Evolutionary conservation across 1,140 invertebrate species (phyloP).

Genomic region (Ceratosolen solmsi): DNA sequence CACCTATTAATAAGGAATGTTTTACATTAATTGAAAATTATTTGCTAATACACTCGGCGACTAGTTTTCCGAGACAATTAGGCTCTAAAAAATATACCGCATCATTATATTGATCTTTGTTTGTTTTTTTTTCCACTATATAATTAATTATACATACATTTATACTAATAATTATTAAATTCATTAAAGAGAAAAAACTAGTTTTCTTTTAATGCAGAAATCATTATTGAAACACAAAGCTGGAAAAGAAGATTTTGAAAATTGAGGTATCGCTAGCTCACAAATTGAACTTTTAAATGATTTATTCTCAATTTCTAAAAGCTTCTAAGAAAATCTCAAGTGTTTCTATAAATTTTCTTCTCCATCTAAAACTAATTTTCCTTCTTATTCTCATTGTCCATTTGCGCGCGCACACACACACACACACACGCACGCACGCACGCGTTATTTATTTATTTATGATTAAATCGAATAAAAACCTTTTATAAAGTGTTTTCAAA

Average conservation of each 20-base stretch:
- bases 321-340: slow-evolving; percentile 35
- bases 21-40: slow-evolving; percentile 32
- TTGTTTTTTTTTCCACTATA: background rate
- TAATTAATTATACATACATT: background rate
- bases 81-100: slow-evolving; percentile 25
- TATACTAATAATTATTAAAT: background rate
- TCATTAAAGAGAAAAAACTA: slow-evolving; percentile 25
- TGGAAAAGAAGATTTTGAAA: slow-evolving; percentile 49
- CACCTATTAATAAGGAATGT: slow-evolving; percentile 37
- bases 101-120: slow-evolving; percentile 27
- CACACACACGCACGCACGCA: too few relatives aligned
- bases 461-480: slow-evolving; percentile 41
- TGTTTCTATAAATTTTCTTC: slow-evolving; percentile 36
- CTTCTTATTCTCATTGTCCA: background rate
- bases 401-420: slow-evolving; percentile 6
- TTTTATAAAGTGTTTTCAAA: slow-evolving; percentile 46
- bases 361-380: background rate
- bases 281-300: slow-evolving; percentile 34
- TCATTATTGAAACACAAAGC: slow-evolving; percentile 49
- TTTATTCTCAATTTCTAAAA: slow-evolving; percentile 5
- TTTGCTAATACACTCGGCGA: slow-evolving; percentile 29
- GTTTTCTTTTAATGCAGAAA: slow-evolving; percentile 33
- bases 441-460: too few relatives aligned
- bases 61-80: slow-evolving; percentile 37
- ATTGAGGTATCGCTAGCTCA: slow-evolving; percentile 55